Percentiles rank a stretch among this genome's conserved stretches.
Conservation (phyloP, 2,797 vertebrate genomes). For the Coendou prehensilis region DNA sequence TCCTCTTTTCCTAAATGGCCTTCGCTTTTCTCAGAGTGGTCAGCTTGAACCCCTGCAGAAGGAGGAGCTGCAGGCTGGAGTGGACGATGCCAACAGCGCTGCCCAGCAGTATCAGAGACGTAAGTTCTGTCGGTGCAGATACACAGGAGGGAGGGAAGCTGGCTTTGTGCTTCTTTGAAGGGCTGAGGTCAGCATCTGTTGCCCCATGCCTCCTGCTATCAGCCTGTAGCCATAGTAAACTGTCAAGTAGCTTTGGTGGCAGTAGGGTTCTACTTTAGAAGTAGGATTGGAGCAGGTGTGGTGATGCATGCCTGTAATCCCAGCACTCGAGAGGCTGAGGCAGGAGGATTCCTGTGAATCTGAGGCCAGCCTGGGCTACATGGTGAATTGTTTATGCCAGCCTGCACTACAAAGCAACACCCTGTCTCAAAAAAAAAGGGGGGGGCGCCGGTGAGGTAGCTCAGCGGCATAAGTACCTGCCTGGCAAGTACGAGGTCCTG, state of each 20-base stretch:
- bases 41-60: conserved; percentile 92
- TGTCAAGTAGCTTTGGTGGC: background rate
- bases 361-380: too few relatives aligned
- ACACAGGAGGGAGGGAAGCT: background rate
- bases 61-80: conserved; percentile 96
- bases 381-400: too few relatives aligned
- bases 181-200: background rate
- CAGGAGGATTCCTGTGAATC: too few relatives aligned
- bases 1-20: background rate
- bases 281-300: background rate
- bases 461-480: too few relatives aligned
- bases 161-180: background rate
- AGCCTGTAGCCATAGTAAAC: background rate
- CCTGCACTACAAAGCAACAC: too few relatives aligned
- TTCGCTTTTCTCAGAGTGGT: conserved; percentile 87
- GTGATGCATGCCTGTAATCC: background rate
- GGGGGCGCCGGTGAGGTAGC: too few relatives aligned
- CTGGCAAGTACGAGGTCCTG: too few relatives aligned
- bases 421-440: too few relatives aligned
- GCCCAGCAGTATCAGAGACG: conserved; percentile 93
- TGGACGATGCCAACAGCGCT: conserved; percentile 92
- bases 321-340: too few relatives aligned
- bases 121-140: conserved; percentile 80
- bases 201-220: background rate
- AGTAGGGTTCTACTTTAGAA: background rate